A percentile compares a stretch with the other conserved stretches of the same genome.
These are phyloP conservation scores for Formica exsecta DNA, from an alignment of 1,140 invertebrate genomes.

Conservation along the genomic window DNA sequence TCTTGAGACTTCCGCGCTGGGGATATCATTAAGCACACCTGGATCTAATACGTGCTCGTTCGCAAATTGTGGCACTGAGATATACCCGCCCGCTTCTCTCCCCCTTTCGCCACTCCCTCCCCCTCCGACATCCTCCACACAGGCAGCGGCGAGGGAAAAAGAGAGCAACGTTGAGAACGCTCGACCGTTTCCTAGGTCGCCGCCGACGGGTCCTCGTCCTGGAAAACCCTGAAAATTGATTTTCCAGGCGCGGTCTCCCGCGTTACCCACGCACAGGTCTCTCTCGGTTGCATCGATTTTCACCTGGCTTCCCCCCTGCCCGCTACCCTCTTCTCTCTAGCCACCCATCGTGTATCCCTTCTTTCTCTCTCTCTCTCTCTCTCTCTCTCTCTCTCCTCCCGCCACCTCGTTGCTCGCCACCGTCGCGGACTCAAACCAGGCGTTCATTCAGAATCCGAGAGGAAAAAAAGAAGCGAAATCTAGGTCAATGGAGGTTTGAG, in stretches of 20 bases:
- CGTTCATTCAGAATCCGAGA: conserved; percentile 70
- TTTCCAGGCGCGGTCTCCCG: conserved; percentile 82
- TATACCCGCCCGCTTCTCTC: conserved; percentile 28
- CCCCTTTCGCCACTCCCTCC: neutral
- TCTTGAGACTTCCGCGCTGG: conserved; percentile 62
- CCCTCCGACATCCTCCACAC: neutral
- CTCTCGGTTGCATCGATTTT: conserved; percentile 79
- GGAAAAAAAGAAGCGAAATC: conserved; percentile 69
- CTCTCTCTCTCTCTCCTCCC: conserved; percentile 43
- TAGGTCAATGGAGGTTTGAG: conserved; percentile 71
- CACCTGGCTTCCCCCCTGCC: conserved; percentile 71
- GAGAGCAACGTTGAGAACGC: conserved; percentile 52
- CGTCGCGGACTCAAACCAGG: conserved; percentile 68
- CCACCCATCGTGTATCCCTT: conserved; percentile 18
- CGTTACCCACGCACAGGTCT: conserved; percentile 75
- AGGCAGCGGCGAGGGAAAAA: conserved; percentile 43
- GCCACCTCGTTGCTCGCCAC: conserved; percentile 35
- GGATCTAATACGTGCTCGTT: conserved; percentile 72
- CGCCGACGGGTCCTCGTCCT: conserved; percentile 74
- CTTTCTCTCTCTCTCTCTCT: conserved; percentile 41
- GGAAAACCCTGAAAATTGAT: conserved; percentile 83
- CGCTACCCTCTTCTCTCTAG: conserved; percentile 58
- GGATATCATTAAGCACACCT: conserved; percentile 70
- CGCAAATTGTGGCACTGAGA: conserved; percentile 73
- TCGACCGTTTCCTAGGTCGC: conserved; percentile 71